These are phyloP conservation scores for Teleogryllus oceanicus DNA, from an alignment of 2,888 invertebrate species.

Conservation along the genomic window DNA sequence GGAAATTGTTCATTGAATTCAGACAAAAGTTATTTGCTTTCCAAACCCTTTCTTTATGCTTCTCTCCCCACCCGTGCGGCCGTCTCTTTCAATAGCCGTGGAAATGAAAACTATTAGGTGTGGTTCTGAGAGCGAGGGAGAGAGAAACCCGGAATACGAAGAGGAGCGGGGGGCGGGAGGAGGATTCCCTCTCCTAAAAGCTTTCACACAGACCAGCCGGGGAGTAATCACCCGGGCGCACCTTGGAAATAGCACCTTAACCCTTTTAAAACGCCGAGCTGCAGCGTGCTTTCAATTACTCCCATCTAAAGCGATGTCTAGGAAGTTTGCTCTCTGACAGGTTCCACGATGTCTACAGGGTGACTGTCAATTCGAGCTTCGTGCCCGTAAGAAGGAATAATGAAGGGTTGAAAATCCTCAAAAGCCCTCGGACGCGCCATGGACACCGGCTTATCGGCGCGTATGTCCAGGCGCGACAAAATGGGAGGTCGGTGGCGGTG, in stretches of 20 bases:
- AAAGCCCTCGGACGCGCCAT: background rate
- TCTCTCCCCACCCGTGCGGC: background rate
- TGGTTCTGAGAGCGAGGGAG: slow-evolving; percentile 8
- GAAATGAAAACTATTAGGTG: slow-evolving; percentile 18
- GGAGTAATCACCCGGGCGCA: slow-evolving; percentile 1
- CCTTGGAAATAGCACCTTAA: slow-evolving; percentile 18
- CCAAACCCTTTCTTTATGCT: slow-evolving; percentile 4
- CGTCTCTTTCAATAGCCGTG: slow-evolving; percentile 18
- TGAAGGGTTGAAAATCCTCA: background rate
- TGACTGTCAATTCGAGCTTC: background rate
- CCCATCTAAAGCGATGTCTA: slow-evolving; percentile 18
- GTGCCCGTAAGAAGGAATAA: background rate
- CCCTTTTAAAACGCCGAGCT: slow-evolving; percentile 18
- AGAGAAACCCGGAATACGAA: background rate
- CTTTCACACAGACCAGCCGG: slow-evolving; percentile 1
- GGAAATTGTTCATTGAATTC: slow-evolving; percentile 21
- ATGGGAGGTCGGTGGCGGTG: background rate
- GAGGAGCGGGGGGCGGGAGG: background rate
- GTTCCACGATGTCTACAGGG: background rate
- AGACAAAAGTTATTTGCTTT: slow-evolving; percentile 23
- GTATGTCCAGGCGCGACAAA: background rate
- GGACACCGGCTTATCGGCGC: background rate
- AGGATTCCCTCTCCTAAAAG: slow-evolving; percentile 18
- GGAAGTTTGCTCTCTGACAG: slow-evolving; percentile 2
- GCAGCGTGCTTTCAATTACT: slow-evolving; percentile 18